Percentiles rank a stretch among this genome's conserved stretches.
phyloP scores from a whole-genome alignment of 2,113 vertebrate genomes.

The Phaetusa simplex region DNA sequence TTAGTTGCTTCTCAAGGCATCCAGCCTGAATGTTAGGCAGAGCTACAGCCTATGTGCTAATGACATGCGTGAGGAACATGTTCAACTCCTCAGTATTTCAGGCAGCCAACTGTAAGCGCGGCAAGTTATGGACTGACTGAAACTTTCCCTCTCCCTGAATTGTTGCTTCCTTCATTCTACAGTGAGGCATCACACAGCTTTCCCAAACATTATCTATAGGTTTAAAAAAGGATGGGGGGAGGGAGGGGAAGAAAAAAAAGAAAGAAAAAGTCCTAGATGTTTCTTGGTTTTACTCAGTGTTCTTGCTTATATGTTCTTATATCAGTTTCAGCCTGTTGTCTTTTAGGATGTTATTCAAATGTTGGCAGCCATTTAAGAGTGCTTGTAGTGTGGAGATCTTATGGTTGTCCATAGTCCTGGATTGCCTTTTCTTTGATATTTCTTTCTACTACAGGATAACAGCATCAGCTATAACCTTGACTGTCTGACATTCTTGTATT shows the following conservation, averaged over 20 bases:
- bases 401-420: background rate
- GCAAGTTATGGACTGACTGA: background rate
- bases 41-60: background rate
- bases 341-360: background rate
- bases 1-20: background rate
- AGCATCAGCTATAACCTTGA: background rate
- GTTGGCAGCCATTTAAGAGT: background rate
- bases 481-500: background rate
- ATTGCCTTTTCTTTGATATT: background rate
- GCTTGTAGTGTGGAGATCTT: background rate
- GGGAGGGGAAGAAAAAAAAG: accelerated
- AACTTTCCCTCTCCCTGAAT: background rate
- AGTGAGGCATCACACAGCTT: background rate
- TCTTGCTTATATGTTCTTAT: background rate
- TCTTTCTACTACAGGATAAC: background rate
- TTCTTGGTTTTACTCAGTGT: background rate
- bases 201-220: background rate
- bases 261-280: too few relatives aligned
- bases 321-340: background rate
- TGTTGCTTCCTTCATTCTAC: background rate
- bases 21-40: background rate
- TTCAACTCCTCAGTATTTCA: background rate
- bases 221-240: background rate
- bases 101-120: background rate
- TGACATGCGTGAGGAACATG: background rate